These are phyloP conservation scores for Pipistrellus pygmaeus DNA, from an alignment of 2,797 vertebrate species.

Conservation along the genomic window DNA sequence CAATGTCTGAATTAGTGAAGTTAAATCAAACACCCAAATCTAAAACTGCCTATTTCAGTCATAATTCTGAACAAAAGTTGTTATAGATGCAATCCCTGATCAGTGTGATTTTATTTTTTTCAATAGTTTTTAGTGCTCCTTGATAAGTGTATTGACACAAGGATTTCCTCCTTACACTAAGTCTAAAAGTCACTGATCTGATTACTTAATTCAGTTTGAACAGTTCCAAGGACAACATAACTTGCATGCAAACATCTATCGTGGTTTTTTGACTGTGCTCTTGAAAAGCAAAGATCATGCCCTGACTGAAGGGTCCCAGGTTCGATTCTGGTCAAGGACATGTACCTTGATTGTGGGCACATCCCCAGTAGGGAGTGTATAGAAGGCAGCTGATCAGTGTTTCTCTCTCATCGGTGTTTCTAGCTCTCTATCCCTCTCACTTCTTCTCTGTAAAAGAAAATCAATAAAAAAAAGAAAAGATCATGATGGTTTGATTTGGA, in stretches of 20 bases:
- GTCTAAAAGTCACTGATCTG: conserved; percentile 38
- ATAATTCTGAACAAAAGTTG: conserved; percentile 10
- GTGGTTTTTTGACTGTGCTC: conserved; percentile 41
- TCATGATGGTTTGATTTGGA: conserved; percentile 66
- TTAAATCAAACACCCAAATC: not conserved
- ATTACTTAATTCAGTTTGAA: conserved; percentile 65
- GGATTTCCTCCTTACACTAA: not conserved
- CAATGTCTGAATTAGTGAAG: not conserved
- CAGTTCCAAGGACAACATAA: conserved; percentile 61
- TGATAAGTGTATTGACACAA: not conserved
- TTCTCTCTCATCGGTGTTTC: no score
- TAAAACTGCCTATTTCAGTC: not conserved
- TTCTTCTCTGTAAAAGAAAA: no score
- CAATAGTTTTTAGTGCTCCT: conserved; percentile 23
- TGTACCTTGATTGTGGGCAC: no score
- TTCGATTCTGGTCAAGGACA: no score
- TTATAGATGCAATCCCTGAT: not conserved
- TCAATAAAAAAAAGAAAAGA: not conserved
- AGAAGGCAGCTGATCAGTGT: no score
- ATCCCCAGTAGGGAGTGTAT: no score
- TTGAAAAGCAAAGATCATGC: conserved; percentile 53
- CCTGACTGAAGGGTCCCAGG: no score
- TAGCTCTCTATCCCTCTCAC: no score
- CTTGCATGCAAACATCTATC: conserved; percentile 45
- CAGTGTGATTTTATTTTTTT: not conserved